Evolutionary conservation across 2,113 vertebrate genomes (phyloP), one percentile per base, ranked within the genome.

Genomic region (Anoura caudifer): DNA sequence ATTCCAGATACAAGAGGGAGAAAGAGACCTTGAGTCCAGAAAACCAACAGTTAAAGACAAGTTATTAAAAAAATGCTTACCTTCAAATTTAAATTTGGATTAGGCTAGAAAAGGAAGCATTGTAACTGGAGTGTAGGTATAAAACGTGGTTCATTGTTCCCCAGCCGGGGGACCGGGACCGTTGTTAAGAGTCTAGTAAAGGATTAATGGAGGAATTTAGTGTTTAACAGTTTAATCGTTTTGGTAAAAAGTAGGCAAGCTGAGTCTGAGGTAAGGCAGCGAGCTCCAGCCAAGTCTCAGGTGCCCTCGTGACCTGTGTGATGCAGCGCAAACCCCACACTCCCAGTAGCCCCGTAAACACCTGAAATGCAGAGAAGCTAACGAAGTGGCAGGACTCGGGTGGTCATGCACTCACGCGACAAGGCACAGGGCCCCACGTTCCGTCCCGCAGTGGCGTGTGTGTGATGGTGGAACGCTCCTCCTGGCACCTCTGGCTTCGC

Each of bases 51-150:
- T 43, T 54, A 20, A 89, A 95, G 67, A 52, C 45, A 22, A 69
- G 54, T 85, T 93, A 67, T 31, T n/a, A 59, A 67, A 94, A 67
- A 94, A 90, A 28, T 24, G 28, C 47, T 94, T 41, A n/a, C 45
- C 47, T 94, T 95, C 41, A 67, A 20, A 83, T 76, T 92, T 90
- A 69, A 41, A 80, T 93, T 33, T 81, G 82, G 50, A 41, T 50
- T 81, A 33, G 20, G 3, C 92, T 93, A 76, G 43, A 70, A 81
- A 92, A 80, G 76, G 70, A 38, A 84, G 14, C 24, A 20, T 91
- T 82, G 41, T 81, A 50, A 81, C n/a, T 76, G 73, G 41, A 24
- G 2, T n/a, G 1, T 31, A 33, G 17, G 6, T 63, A 41, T 80
- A 75, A 88, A 95, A 80, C 91, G 41, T 81, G n/a, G 54, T 85